Percentiles rank a stretch among this genome's conserved stretches.
These are phyloP conservation scores for Tenrec ecaudatus DNA, from an alignment of 2,113 vertebrate genomes.

Conservation along the genomic window DNA sequence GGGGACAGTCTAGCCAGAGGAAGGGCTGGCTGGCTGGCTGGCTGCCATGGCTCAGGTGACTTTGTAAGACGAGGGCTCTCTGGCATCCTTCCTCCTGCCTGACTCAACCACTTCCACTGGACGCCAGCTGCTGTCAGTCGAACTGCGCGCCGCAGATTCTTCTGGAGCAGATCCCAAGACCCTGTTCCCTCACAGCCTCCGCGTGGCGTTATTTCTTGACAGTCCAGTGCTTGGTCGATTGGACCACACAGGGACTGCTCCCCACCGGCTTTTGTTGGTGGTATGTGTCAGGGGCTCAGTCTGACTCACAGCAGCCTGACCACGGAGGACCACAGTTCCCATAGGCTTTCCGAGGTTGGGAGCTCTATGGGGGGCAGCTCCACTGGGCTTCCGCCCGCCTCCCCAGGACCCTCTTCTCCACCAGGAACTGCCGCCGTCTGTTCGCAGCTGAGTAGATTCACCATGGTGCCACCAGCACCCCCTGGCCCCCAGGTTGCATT, in stretches of 20 bases:
- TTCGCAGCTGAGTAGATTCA: not conserved
- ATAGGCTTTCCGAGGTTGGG: no score
- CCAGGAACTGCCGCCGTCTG: not conserved
- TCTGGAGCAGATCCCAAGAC: not conserved
- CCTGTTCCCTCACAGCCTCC: not conserved
- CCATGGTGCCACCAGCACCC: not conserved
- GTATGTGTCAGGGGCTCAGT: not conserved
- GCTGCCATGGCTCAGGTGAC: not conserved
- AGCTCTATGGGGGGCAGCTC: no score
- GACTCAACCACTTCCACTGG: not conserved
- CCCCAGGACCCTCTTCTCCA: not conserved
- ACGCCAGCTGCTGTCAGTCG: not conserved
- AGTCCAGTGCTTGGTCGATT: not conserved
- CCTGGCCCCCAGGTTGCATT: not conserved
- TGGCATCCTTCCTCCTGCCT: not conserved
- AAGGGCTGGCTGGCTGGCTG: no score
- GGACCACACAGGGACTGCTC: not conserved
- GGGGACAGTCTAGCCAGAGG: no score
- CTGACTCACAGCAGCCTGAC: not conserved
- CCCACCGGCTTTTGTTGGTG: not conserved
- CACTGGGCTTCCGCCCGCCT: no score
- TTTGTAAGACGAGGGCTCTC: not conserved
- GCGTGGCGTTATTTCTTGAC: not conserved
- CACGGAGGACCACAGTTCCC: no score
- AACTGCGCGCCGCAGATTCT: not conserved